Percentiles rank a stretch among this genome's conserved stretches.
These are phyloP conservation scores for Therioaphis trifolii DNA, from an alignment of 2,888 invertebrate species.

Conservation along the genomic window DNA sequence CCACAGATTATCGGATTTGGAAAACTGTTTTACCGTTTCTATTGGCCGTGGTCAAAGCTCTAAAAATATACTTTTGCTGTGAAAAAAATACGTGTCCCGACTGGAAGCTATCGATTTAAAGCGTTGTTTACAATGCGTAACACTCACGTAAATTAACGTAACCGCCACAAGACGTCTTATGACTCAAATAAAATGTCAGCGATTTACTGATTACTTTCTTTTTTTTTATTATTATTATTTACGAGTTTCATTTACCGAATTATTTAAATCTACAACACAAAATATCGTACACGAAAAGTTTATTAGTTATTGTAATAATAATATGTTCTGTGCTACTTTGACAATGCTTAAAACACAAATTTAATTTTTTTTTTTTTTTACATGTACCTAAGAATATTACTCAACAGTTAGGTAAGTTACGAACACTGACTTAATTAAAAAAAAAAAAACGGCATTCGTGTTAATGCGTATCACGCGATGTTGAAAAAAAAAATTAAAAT, in stretches of 20 bases:
- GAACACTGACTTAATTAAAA: slow-evolving; percentile 25
- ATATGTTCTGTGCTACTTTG: neutral
- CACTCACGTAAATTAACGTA: neutral
- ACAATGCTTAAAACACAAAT: neutral
- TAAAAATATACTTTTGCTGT: too few species aligned
- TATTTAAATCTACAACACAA: neutral
- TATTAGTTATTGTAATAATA: too few species aligned
- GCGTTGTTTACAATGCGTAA: too few species aligned
- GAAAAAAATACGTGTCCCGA: too few species aligned
- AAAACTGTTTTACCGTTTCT: too few species aligned
- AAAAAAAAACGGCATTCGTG: neutral
- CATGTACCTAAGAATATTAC: neutral
- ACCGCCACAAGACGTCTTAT: neutral
- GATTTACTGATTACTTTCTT: neutral
- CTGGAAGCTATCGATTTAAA: too few species aligned
- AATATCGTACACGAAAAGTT: neutral
- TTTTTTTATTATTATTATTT: too few species aligned
- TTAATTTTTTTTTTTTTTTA: neutral
- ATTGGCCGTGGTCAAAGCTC: too few species aligned
- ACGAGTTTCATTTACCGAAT: neutral
- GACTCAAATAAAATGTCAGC: neutral
- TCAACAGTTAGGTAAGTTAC: neutral
- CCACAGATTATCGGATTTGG: too few species aligned
- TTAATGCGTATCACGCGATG: neutral
- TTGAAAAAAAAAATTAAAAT: slow-evolving; percentile 6